Conservation (phyloP, 2,888 invertebrate genomes). For the Ecliptopera silaceata region DNA sequence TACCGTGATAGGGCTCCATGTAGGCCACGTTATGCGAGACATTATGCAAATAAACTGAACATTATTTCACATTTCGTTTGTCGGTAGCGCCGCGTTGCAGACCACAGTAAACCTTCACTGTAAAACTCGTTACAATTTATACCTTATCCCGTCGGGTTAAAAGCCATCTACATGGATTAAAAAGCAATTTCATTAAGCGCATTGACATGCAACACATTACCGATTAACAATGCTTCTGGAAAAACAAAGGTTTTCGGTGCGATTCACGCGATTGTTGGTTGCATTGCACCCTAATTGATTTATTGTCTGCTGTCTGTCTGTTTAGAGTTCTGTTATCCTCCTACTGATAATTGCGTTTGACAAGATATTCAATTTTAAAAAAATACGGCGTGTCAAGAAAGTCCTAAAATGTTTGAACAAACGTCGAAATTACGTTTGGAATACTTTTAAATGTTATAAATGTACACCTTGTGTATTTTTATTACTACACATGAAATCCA, state of each 20-base stretch:
- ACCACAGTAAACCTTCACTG: constrained; percentile 38
- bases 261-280: constrained; percentile 27
- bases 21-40: constrained; percentile 50
- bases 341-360: too few species aligned
- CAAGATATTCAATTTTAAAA: too few species aligned
- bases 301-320: constrained; percentile 24
- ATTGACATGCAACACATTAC: constrained; percentile 65
- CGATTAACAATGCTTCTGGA: constrained; percentile 56
- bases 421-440: too few species aligned
- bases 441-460: too few species aligned
- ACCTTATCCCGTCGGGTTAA: constrained; percentile 26
- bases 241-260: constrained; percentile 44
- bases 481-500: background rate
- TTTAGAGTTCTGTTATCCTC: constrained; percentile 1
- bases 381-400: too few species aligned
- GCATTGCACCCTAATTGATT: constrained; percentile 43
- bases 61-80: constrained; percentile 62
- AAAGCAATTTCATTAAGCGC: constrained; percentile 59
- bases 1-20: constrained; percentile 50
- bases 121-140: constrained; percentile 21
- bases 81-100: constrained; percentile 47
- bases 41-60: constrained; percentile 59
- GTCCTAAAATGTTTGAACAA: too few species aligned
- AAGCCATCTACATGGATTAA: constrained; percentile 28
- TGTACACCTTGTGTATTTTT: too few species aligned